Evolutionary conservation across 2,797 vertebrate species (phyloP), one percentile per base, ranked within the genome.

Genomic region (Melanotaenia boesemani): DNA sequence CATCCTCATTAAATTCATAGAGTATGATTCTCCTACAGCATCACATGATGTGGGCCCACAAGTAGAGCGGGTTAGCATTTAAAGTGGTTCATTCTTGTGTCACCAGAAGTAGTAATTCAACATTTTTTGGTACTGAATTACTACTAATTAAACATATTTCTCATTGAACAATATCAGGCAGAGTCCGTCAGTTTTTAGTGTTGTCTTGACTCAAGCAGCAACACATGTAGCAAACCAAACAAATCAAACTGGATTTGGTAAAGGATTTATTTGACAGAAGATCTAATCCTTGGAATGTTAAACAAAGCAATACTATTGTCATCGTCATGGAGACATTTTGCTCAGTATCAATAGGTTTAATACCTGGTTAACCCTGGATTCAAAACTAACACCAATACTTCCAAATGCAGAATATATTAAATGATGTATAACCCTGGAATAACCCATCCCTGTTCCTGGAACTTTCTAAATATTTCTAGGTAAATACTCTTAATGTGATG

Each of bases 181-280:
- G 50, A 66, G 11, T 18, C 22, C 22, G 39, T 55, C 39, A 11
- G 11, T 37, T 9, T 28, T 55, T 55, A 66, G 32, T n/a, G 39
- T 67, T 52, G 13, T 30, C 24, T 16, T 12, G 58, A 58, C 34
- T n/a, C 18, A 26, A 55, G n/a, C 60, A 69, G 28, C 20, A 7
- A 1, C 28, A 28, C n/a, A 62, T 60, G 65, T 22, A 20, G 24
- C 18, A 36, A 32, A 48, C 46, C 30, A 65, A 63, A 54, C 16
- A 32, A 65, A 44, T 44, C 41, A 46, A 46, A 46, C 28, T 74
- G 12, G 28, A 58, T 36, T 67, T 72, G 20, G 34, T 28, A 9
- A 65, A n/a, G 34, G 36, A 36, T 2, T 7, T 26, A 34, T 44
- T 52, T 39, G 12, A 44, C 3, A 28, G 8, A 34, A 26, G 18